Conservation (phyloP, 53 echinoderm and acorn worm species). For the Astropecten irregularis region DNA sequence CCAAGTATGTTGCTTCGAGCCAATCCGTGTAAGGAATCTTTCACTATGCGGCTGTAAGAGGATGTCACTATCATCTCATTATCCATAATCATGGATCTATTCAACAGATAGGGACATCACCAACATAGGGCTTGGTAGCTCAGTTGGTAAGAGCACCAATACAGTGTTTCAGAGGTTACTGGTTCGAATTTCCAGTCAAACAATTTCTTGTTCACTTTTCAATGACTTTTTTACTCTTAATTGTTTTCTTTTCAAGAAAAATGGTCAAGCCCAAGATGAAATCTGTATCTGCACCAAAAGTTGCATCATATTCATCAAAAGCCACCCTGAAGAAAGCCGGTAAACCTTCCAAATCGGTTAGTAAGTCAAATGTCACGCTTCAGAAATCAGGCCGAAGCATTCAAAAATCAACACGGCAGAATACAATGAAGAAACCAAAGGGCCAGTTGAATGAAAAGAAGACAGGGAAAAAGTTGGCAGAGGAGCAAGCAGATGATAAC, state of each 20-base stretch:
- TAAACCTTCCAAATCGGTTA: background rate
- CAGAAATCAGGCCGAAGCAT: background rate
- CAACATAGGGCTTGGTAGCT: too few species aligned
- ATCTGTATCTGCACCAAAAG: conserved; percentile 27
- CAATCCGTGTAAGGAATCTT: too few species aligned
- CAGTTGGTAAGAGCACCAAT: too few species aligned
- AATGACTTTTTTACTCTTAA: too few species aligned
- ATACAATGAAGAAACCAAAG: background rate
- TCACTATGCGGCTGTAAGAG: too few species aligned
- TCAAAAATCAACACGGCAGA: background rate
- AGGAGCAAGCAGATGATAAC: background rate
- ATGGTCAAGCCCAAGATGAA: conserved; percentile 50
- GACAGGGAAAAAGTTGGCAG: background rate
- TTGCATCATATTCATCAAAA: conserved; percentile 13
- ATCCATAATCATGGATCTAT: too few species aligned
- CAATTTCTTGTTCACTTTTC: too few species aligned
- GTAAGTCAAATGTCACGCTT: background rate
- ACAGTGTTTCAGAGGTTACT: too few species aligned
- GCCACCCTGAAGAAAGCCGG: conserved; percentile 5
- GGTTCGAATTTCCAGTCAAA: too few species aligned
- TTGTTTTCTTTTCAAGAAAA: background rate
- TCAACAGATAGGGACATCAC: too few species aligned
- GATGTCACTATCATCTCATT: too few species aligned
- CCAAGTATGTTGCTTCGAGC: too few species aligned
- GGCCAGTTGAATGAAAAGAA: background rate